These are phyloP conservation scores for Anoplophora glabripennis DNA, from an alignment of 1,140 invertebrate genomes.

Conservation along the genomic window DNA sequence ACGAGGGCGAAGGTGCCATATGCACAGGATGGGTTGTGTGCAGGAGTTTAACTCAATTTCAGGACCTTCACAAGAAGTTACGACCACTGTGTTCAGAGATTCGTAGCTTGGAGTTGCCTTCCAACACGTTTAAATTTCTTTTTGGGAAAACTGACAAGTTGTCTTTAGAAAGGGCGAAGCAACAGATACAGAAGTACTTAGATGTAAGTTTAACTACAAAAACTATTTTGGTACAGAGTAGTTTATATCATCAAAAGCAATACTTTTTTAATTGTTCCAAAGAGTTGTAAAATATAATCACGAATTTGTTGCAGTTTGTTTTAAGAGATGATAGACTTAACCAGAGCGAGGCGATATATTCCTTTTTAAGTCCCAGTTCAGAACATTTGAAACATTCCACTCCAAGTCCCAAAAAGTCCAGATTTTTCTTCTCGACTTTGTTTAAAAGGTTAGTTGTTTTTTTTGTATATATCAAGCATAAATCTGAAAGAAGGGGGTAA, in stretches of 20 bases:
- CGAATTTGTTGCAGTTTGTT: slow-evolving; percentile 61
- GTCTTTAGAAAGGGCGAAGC: slow-evolving; percentile 77
- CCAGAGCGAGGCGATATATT: slow-evolving; percentile 84
- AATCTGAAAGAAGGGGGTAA: too few species aligned
- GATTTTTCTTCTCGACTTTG: slow-evolving; percentile 79
- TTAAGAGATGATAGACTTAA: slow-evolving; percentile 81
- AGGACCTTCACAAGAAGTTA: slow-evolving; percentile 80
- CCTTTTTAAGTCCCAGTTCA: slow-evolving; percentile 85
- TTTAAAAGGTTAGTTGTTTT: slow-evolving; percentile 77
- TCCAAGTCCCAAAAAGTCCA: slow-evolving; percentile 73
- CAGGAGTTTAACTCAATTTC: slow-evolving; percentile 77
- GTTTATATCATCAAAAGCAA: too few species aligned
- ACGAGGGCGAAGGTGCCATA: slow-evolving; percentile 62
- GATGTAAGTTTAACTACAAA: slow-evolving; percentile 58
- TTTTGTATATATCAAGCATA: too few species aligned
- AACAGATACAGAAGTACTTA: slow-evolving; percentile 80
- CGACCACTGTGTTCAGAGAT: slow-evolving; percentile 75
- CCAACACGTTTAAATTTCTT: slow-evolving; percentile 73
- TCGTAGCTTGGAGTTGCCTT: slow-evolving; percentile 77
- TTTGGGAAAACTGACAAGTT: slow-evolving; percentile 77
- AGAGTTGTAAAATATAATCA: too few species aligned
- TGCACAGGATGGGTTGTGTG: slow-evolving; percentile 81
- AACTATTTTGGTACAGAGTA: background rate
- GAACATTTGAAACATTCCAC: slow-evolving; percentile 79
- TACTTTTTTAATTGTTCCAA: too few species aligned